These are phyloP conservation scores for Saturnia pavonia DNA, from an alignment of 2,888 invertebrate genomes.

Conservation along the genomic window DNA sequence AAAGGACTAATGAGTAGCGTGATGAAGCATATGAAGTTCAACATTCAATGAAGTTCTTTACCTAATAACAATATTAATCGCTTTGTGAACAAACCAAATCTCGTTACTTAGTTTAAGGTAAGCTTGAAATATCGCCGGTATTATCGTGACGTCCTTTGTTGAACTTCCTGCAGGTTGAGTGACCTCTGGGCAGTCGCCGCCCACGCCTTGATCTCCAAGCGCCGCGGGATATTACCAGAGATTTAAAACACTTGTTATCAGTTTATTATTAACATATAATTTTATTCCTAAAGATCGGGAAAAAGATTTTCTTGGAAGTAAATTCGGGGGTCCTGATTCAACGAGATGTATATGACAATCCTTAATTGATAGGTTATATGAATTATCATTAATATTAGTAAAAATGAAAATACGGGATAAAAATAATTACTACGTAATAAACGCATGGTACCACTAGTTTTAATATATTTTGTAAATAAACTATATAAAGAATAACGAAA, in stretches of 20 bases:
- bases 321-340: background rate
- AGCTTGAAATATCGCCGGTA: conserved; percentile 16
- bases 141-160: conserved; percentile 45
- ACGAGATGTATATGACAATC: background rate
- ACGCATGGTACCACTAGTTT: too few relatives aligned
- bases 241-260: background rate
- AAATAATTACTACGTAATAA: too few relatives aligned
- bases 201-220: conserved; percentile 36
- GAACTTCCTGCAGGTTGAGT: conserved; percentile 52
- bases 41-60: too few relatives aligned
- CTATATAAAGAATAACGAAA: background rate
- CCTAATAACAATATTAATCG: too few relatives aligned
- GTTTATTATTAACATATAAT: background rate
- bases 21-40: too few relatives aligned
- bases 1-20: too few relatives aligned
- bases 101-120: background rate
- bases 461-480: too few relatives aligned
- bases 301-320: background rate
- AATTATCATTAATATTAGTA: too few relatives aligned
- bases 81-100: too few relatives aligned
- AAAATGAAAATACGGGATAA: too few relatives aligned
- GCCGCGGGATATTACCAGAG: conserved; percentile 22
- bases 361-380: too few relatives aligned
- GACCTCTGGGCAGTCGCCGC: conserved; percentile 48
- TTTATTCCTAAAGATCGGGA: background rate